Conservation (phyloP, 2,888 invertebrate species). For the Caenorhabditis sp. region DNA sequence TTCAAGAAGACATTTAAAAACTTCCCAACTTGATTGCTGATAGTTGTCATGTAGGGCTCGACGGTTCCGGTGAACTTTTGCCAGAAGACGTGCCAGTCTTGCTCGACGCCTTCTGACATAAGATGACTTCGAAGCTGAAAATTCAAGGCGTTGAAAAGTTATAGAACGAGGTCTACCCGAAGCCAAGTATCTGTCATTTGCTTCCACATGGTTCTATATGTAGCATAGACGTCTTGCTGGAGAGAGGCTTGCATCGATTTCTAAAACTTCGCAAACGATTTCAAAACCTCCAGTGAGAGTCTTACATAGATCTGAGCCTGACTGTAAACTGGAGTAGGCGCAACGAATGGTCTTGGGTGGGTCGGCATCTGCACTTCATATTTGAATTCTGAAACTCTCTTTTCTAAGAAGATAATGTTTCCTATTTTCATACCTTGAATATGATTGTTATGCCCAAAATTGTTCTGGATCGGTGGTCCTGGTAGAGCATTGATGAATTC, state of each 20-base stretch:
- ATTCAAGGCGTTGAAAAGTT: not conserved
- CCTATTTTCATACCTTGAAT: slow-evolving; percentile 1
- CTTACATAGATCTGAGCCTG: slow-evolving; percentile 41
- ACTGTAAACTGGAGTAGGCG: slow-evolving; percentile 44
- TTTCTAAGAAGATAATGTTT: too few relatives aligned
- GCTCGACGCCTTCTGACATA: slow-evolving; percentile 36
- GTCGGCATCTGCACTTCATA: slow-evolving; percentile 63
- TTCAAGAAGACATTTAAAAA: slow-evolving; percentile 51
- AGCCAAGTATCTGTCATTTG: slow-evolving; percentile 61
- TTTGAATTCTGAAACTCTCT: slow-evolving; percentile 51
- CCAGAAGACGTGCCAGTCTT: slow-evolving; percentile 59
- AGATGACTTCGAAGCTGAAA: slow-evolving; percentile 43
- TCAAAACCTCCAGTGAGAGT: too few relatives aligned
- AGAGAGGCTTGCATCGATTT: slow-evolving; percentile 59
- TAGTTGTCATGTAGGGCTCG: slow-evolving; percentile 49
- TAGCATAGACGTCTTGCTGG: slow-evolving; percentile 55
- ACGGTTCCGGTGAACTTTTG: slow-evolving; percentile 51
- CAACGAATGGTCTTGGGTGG: slow-evolving; percentile 23
- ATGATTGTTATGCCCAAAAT: slow-evolving; percentile 35
- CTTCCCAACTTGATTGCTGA: slow-evolving; percentile 47
- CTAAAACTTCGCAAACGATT: slow-evolving; percentile 13
- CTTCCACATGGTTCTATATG: slow-evolving; percentile 62
- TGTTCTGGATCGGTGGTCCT: slow-evolving; percentile 48
- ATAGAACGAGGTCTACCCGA: slow-evolving; percentile 8
- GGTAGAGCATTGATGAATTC: slow-evolving; percentile 18